Evolutionary conservation across 2,113 vertebrate species (phyloP).

Genomic region (Rafetus swinhoei): DNA sequence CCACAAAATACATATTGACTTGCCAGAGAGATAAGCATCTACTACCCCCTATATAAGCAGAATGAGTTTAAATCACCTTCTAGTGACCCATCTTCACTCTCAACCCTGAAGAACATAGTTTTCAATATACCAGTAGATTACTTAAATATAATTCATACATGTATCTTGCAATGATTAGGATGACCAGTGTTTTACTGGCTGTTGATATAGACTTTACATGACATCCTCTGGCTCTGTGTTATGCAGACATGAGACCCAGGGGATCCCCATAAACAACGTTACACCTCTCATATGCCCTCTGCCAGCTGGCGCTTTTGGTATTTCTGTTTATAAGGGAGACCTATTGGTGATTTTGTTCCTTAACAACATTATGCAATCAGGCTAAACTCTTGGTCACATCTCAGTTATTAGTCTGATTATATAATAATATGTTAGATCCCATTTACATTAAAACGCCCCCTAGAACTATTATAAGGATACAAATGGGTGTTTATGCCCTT

Average conservation of each 20-base stretch:
- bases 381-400: neutral
- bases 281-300: neutral
- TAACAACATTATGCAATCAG: neutral
- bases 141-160: neutral
- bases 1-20: neutral
- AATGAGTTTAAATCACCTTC: neutral
- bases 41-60: neutral
- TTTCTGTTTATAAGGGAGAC: neutral
- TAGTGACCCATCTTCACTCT: neutral
- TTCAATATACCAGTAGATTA: neutral
- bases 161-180: neutral
- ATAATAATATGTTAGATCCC: neutral
- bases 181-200: neutral
- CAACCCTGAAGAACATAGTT: neutral
- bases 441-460: neutral
- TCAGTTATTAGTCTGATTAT: no score
- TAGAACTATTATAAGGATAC: neutral
- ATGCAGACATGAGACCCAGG: neutral
- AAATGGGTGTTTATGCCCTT: neutral
- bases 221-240: neutral
- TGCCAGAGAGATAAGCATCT: neutral
- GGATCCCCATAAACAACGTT: neutral
- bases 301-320: neutral
- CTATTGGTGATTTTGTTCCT: neutral
- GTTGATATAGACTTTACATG: neutral